A percentile compares a stretch with the other conserved stretches of the same genome.
phyloP scores from a whole-genome alignment of 2,113 vertebrate species.

The Zeus faber region DNA sequence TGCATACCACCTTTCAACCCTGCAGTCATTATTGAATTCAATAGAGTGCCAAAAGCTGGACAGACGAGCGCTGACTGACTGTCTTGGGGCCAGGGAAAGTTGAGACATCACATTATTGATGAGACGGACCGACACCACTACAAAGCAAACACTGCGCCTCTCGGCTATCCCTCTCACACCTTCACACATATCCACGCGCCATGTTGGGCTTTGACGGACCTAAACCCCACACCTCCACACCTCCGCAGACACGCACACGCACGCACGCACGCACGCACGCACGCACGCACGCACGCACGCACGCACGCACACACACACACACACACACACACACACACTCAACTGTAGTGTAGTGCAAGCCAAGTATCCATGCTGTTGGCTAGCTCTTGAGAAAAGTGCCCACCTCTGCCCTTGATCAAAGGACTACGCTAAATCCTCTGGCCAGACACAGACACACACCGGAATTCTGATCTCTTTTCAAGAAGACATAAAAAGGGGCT shows the following conservation, averaged over 20 bases:
- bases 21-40: not conserved
- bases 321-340: slow-evolving; percentile 13
- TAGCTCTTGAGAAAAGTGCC: slow-evolving; percentile 45
- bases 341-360: slow-evolving; percentile 24
- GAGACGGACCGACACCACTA: slow-evolving; percentile 8
- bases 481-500: not conserved
- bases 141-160: slow-evolving; percentile 7
- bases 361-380: slow-evolving; percentile 49
- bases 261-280: slow-evolving; percentile 9
- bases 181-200: not conserved
- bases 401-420: slow-evolving; percentile 59
- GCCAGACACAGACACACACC: slow-evolving; percentile 32
- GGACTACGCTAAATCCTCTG: slow-evolving; percentile 50
- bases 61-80: slow-evolving; percentile 3
- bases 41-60: not conserved
- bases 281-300: slow-evolving; percentile 1
- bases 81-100: slow-evolving; percentile 2
- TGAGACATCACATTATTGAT: slow-evolving; percentile 13
- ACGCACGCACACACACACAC: slow-evolving; percentile 15
- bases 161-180: not conserved
- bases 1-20: not conserved
- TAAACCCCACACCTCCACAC: too few relatives aligned
- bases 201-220: too few relatives aligned
- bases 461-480: too few relatives aligned
- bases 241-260: too few relatives aligned